Base-by-base conservation (phyloP, 1,140 invertebrate species). In the Ctenoplectra terminalis region DNA sequence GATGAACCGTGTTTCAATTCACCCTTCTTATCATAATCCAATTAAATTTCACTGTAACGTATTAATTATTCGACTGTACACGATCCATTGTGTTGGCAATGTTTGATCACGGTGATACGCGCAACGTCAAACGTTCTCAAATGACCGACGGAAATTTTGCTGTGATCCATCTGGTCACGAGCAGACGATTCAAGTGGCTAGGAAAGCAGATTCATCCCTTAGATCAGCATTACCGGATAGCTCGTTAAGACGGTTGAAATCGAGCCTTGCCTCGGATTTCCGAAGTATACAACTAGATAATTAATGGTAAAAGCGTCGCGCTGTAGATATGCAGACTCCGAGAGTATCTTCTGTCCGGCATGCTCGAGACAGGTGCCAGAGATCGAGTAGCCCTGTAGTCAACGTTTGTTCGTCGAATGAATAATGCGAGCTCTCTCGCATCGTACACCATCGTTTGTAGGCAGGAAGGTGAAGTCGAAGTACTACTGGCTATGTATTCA, bases 201-300 rank as follows among this genome's bases (percentile, higher is more conserved):
- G 23, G 71, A 67, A 64, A 75, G 23, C 48, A 71, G 78, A 75
- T 56, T 64, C 63, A 23, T 6, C 63, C 46, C 52, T 48, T 13
- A 82, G 56, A 67, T 48, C 20, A 48, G 48, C 13, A 66, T 56
- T 69, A 46, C 20, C 72, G 54, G 50, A 46, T 29, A 69, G 56
- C 75, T 86, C 66, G 84, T 87, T 87, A 87, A 79, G 76, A 79
- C 58, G 52, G 71, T 48, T 76, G 43, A 83, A 80, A 78, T 86
- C 81, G 60, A 64, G 0, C 40, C 75, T 37, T 56, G 56, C 54
- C 29, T 69, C 56, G 76, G 46, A 86, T 87, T 80, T 83, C 67
- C 43, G 34, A 73, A 54, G 37, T 60, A 73, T 70, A 83, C 73
- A 67, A 3, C 17, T 8, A 31, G 69, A 84, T 87, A 84, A 87